phyloP scores from a whole-genome alignment of 1,140 invertebrate genomes.

The Scaptomyza pallida region DNA sequence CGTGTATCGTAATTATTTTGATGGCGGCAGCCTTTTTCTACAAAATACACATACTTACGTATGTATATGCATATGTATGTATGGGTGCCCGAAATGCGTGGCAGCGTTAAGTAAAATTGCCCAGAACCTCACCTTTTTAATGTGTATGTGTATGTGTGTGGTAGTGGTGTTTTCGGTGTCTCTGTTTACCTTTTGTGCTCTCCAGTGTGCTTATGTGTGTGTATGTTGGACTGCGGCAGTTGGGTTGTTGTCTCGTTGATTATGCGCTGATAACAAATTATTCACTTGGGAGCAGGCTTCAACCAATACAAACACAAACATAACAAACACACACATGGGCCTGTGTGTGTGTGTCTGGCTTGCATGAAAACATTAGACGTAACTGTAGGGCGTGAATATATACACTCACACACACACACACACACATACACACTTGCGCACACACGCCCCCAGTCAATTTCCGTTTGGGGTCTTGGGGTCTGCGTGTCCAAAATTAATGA shows the following conservation, averaged over 20 bases:
- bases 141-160: slow-evolving; percentile 15
- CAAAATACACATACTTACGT: slow-evolving; percentile 6
- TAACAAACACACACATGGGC: slow-evolving; percentile 5
- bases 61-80: slow-evolving; percentile 14
- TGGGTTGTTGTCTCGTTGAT: slow-evolving; percentile 76
- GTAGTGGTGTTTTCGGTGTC: slow-evolving; percentile 24
- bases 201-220: slow-evolving; percentile 4
- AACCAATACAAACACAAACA: slow-evolving; percentile 47
- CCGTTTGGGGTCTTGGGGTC: slow-evolving; percentile 31
- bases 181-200: slow-evolving; percentile 43
- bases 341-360: slow-evolving; percentile 40
- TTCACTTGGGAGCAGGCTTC: slow-evolving; percentile 78
- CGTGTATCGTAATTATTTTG: slow-evolving; percentile 81
- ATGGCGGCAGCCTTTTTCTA: slow-evolving; percentile 72
- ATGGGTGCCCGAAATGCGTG: slow-evolving; percentile 33
- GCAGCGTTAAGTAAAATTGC: slow-evolving; percentile 69
- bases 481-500: slow-evolving; percentile 81
- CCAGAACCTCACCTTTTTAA: slow-evolving; percentile 68
- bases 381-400: slow-evolving; percentile 20
- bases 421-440: too few relatives aligned
- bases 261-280: slow-evolving; percentile 83
- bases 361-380: slow-evolving; percentile 58
- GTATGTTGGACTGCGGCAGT: slow-evolving; percentile 11
- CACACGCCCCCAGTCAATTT: slow-evolving; percentile 21
- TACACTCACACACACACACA: slow-evolving; percentile 43